These are phyloP conservation scores for Tenthredo livida DNA, from an alignment of 2,888 invertebrate species.

Conservation along the genomic window DNA sequence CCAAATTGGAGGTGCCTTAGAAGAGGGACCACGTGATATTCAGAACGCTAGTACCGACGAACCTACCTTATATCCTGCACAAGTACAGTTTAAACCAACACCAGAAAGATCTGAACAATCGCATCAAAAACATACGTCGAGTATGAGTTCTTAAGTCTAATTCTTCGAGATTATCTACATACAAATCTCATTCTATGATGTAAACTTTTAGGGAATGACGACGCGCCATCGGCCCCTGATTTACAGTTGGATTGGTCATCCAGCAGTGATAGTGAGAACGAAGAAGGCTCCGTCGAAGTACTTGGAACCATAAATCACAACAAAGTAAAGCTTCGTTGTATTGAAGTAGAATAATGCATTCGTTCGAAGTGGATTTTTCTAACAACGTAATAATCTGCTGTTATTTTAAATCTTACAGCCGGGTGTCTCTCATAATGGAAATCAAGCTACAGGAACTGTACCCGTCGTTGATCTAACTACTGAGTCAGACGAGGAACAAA, in stretches of 20 bases:
- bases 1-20: constrained; percentile 61
- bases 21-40: constrained; percentile 61
- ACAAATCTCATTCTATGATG: constrained; percentile 19
- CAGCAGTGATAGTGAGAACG: constrained; percentile 82
- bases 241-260: constrained; percentile 89
- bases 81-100: constrained; percentile 58
- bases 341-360: not conserved
- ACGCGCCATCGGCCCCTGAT: constrained; percentile 85
- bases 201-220: constrained; percentile 67
- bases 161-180: not conserved
- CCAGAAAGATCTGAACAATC: constrained; percentile 65
- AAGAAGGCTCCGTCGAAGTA: constrained; percentile 80
- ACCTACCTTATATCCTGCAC: constrained; percentile 62
- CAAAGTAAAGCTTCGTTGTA: constrained; percentile 60
- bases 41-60: constrained; percentile 63
- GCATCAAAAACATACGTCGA: constrained; percentile 65
- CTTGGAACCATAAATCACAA: constrained; percentile 72
- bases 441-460: constrained; percentile 77
- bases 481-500: constrained; percentile 80
- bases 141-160: constrained; percentile 60
- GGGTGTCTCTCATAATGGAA: constrained; percentile 46
- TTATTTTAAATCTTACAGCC: not conserved
- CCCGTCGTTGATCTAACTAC: constrained; percentile 81
- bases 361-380: not conserved
- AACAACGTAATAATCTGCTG: not conserved